Base-by-base conservation (phyloP, 2,888 invertebrate genomes). In the Ochropacha duplaris region DNA sequence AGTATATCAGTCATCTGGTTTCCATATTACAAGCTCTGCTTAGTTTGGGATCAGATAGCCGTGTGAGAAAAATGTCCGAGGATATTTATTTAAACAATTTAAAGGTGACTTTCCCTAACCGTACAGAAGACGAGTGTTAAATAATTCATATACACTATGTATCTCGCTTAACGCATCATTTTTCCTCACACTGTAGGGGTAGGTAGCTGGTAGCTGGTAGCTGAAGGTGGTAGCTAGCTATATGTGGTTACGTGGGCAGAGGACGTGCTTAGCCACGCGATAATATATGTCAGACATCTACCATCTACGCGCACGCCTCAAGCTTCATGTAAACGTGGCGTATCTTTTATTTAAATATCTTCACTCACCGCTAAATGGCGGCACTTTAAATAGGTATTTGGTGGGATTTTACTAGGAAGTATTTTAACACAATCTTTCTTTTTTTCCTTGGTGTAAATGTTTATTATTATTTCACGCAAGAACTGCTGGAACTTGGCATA, bases 131-230 rank as follows among this genome's bases (percentile, higher is more conserved):
- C 64, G 59, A 49, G 61, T 65, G 69, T 66, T 76, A 74, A 76
- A 76, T 76, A 76, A 76, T 76, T 76, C 76, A 76, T 76, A 65
- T 64, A 68, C 67, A 64, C 14, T 16, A 51, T 28, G 31, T 74
- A 72, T 73, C 72, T 71, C 69, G 75, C 68, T 76, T 74, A 73
- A 59, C 72, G 76, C 69, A 67, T 74, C 72, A 76, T 76, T 76
- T 28, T 74, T 74, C 73, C 74, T 61, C 69, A 58, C 49, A 59
- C 54, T 50, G 62, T 57, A 16, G 39, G n/a, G n/a, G n/a, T n/a
- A n/a, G n/a, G n/a, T n/a, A n/a, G n/a, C n/a, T n/a, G n/a, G n/a
- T n/a, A n/a, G n/a, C n/a, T n/a, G n/a, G n/a, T n/a, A n/a, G n/a
- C n/a, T n/a, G n/a, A n/a, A n/a, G n/a, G n/a, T n/a, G 39, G 39